Evolutionary conservation across 64 coral and sea anemone species (phyloP).

Genomic region (Pocillopora damicornis): DNA sequence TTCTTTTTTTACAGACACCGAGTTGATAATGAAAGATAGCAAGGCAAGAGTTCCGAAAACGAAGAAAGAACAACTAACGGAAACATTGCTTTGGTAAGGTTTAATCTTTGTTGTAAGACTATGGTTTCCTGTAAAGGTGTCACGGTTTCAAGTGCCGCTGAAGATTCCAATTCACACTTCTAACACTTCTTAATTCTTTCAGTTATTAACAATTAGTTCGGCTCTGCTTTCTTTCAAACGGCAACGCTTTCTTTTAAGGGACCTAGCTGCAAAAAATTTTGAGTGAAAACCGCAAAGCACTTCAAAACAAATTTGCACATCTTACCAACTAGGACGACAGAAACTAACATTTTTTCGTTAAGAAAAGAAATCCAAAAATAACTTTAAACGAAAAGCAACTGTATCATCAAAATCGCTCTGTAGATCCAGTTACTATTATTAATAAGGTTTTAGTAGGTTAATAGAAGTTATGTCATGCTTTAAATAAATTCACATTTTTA

Average conservation of each 20-base stretch:
- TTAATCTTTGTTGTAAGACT: neutral
- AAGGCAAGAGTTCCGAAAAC: slow-evolving; percentile 46
- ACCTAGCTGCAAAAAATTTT: neutral
- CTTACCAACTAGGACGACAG: neutral
- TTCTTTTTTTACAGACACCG: slow-evolving; percentile 11
- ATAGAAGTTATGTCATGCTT: neutral
- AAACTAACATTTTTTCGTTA: neutral
- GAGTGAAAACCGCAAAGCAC: slow-evolving; percentile 1
- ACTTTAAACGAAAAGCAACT: neutral
- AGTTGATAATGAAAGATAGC: slow-evolving; percentile 33
- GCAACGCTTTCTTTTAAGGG: neutral
- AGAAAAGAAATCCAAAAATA: neutral
- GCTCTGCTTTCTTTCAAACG: slow-evolving; percentile 2
- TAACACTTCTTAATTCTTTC: neutral
- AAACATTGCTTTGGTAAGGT: slow-evolving; percentile 55
- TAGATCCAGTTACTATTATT: neutral
- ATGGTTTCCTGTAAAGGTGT: neutral
- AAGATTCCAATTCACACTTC: slow-evolving; percentile 30
- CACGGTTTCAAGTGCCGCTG: slow-evolving; percentile 13
- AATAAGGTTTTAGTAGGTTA: neutral
- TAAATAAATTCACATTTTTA: neutral
- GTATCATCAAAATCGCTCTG: neutral
- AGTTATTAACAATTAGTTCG: neutral
- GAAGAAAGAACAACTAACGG: slow-evolving; percentile 66
- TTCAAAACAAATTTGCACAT: neutral